Conservation (phyloP, 2,113 vertebrate genomes). For the Petrocephalus zakoni region DNA sequence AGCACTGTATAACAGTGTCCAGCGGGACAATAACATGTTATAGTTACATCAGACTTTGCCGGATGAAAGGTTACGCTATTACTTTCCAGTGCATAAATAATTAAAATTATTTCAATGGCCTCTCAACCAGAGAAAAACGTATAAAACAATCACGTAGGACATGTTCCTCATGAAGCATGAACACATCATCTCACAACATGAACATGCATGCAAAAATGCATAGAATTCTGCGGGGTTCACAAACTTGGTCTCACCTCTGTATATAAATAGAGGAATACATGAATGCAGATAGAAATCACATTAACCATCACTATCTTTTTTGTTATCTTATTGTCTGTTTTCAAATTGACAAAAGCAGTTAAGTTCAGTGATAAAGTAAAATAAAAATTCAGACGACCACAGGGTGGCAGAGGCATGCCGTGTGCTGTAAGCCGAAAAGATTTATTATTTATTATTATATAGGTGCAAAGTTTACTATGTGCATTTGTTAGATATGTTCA, state of each 20-base stretch:
- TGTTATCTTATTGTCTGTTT: not conserved
- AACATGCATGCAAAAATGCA: not conserved
- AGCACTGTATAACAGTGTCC: not conserved
- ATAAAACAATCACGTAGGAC: not conserved
- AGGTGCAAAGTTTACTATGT: not conserved
- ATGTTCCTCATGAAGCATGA: not conserved
- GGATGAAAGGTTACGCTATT: not conserved
- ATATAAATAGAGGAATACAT: not conserved
- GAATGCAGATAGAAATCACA: not conserved
- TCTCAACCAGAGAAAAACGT: not conserved
- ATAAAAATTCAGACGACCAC: not conserved
- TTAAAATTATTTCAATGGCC: not conserved
- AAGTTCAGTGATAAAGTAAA: not conserved
- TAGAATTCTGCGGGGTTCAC: not conserved
- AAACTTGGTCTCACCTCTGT: not conserved
- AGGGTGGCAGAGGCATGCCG: conserved; percentile 5
- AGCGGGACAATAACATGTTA: not conserved
- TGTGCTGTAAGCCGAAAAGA: not conserved
- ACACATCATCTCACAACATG: not conserved
- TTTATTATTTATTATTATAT: not conserved
- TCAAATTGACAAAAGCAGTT: not conserved
- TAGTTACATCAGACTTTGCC: not conserved
- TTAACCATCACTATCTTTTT: not conserved
- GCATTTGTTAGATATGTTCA: not conserved
- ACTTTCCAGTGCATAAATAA: not conserved